Percentiles rank a stretch among this genome's conserved stretches.
Evolutionary conservation across 2,113 vertebrate genomes (phyloP).

Genomic region (Heterocephalus glaber): DNA sequence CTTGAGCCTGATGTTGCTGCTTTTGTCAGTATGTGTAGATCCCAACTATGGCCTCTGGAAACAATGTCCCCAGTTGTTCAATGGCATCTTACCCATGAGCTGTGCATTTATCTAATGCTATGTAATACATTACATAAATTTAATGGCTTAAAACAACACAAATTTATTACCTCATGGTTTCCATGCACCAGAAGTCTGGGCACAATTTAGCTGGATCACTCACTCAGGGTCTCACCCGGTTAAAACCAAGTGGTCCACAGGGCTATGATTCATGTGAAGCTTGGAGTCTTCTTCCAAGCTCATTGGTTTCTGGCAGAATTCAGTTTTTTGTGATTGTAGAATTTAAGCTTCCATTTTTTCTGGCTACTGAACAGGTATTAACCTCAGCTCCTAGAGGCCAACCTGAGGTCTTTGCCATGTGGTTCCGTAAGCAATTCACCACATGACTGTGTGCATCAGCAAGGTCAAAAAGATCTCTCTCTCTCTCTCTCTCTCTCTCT

Average conservation of each 20-base stretch:
- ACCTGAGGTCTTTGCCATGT: background rate
- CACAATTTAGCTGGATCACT: background rate
- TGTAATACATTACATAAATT: constrained; percentile 16
- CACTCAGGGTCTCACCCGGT: background rate
- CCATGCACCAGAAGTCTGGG: constrained; percentile 15
- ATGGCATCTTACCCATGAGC: constrained; percentile 1
- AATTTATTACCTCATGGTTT: constrained; percentile 49
- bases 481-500: background rate
- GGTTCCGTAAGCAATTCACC: background rate
- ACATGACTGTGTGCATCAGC: background rate
- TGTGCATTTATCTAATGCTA: constrained; percentile 41
- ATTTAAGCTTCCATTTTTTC: constrained; percentile 5
- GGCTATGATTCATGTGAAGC: background rate
- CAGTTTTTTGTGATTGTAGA: background rate
- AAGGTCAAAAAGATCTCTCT: background rate
- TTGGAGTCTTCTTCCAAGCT: background rate
- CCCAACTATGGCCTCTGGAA: constrained; percentile 32
- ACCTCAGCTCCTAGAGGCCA: background rate
- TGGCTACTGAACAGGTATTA: background rate
- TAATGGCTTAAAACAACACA: constrained; percentile 49
- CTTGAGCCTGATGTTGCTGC: constrained; percentile 45
- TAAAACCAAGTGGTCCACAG: constrained; percentile 24
- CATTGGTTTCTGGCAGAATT: constrained; percentile 36
- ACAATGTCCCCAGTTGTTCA: constrained; percentile 20
- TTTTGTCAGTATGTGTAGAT: constrained; percentile 51